Evolutionary conservation across 2,113 vertebrate species (phyloP).

Genomic region (Stercorarius parasiticus): DNA sequence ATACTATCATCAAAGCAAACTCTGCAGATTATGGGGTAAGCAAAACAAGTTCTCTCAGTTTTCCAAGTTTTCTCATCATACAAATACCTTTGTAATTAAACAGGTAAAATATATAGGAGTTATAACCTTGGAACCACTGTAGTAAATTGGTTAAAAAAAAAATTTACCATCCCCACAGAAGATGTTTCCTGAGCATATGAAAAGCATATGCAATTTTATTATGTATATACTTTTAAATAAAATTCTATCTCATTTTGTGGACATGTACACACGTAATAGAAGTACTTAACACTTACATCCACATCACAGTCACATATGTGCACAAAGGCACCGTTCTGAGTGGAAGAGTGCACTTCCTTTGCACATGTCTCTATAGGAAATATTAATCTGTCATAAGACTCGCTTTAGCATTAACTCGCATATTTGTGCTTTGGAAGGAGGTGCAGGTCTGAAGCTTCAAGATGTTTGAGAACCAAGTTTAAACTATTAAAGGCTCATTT

Average conservation of each 20-base stretch:
- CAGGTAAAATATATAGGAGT: background rate
- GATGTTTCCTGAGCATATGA: background rate
- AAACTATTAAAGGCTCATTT: background rate
- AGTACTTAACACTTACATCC: background rate
- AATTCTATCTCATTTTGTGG: background rate
- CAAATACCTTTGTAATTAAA: background rate
- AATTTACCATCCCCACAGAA: background rate
- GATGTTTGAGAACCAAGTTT: background rate
- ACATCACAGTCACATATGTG: background rate
- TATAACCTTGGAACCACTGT: background rate
- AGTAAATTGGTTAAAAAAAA: background rate
- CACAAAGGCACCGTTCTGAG: background rate
- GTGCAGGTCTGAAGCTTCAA: background rate
- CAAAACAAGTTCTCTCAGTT: conserved; percentile 36
- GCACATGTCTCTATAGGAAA: background rate
- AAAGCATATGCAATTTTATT: background rate
- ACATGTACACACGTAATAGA: background rate
- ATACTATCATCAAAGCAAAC: conserved; percentile 54
- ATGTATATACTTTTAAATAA: background rate
- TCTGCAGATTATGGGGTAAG: conserved; percentile 1
- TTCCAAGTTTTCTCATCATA: background rate
- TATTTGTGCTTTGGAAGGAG: background rate
- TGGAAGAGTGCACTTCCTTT: background rate
- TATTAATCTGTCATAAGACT: background rate
- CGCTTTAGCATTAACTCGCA: background rate